phyloP scores from a whole-genome alignment of 1,140 invertebrate species.

The Drosophila kepulauana region DNA sequence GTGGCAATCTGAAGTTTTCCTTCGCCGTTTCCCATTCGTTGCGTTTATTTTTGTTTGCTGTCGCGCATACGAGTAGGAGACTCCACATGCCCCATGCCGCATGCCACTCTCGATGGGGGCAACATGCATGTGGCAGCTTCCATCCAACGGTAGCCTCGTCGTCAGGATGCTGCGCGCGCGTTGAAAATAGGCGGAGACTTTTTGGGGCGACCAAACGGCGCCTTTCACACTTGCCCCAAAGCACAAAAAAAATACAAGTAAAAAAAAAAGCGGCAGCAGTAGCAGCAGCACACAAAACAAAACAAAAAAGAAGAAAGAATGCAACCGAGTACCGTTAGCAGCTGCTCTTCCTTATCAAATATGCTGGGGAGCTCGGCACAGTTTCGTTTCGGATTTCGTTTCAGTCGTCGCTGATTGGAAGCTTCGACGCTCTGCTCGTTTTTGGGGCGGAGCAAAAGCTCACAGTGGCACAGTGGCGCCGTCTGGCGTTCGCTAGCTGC shows the following conservation, averaged over 20 bases:
- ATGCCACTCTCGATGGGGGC: slow-evolving; percentile 12
- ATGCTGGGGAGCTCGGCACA: slow-evolving; percentile 29
- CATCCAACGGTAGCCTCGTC: slow-evolving; percentile 45
- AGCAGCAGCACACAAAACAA: not conserved
- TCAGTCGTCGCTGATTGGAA: slow-evolving; percentile 74
- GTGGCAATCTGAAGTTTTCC: slow-evolving; percentile 49
- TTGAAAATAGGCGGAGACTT: slow-evolving; percentile 84
- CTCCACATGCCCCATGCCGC: not conserved
- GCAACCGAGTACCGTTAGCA: slow-evolving; percentile 37
- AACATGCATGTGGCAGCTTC: slow-evolving; percentile 35
- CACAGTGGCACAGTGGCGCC: slow-evolving; percentile 61
- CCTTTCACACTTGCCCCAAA: slow-evolving; percentile 56
- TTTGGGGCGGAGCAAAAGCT: slow-evolving; percentile 80
- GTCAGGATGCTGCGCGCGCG: slow-evolving; percentile 80
- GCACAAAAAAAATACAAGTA: slow-evolving; percentile 39
- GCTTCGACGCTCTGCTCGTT: slow-evolving; percentile 63
- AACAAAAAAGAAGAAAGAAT: slow-evolving; percentile 35
- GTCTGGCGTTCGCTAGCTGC: slow-evolving; percentile 1
- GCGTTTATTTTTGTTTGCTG: slow-evolving; percentile 62
- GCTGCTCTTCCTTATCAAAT: slow-evolving; percentile 49
- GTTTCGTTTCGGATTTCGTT: slow-evolving; percentile 50
- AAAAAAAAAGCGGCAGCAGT: slow-evolving; percentile 43
- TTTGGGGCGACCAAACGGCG: slow-evolving; percentile 42
- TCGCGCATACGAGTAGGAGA: slow-evolving; percentile 72
- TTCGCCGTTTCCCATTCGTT: slow-evolving; percentile 71